Base-by-base conservation (phyloP, 2,113 vertebrate genomes). In the Megaptera novaeangliae region DNA sequence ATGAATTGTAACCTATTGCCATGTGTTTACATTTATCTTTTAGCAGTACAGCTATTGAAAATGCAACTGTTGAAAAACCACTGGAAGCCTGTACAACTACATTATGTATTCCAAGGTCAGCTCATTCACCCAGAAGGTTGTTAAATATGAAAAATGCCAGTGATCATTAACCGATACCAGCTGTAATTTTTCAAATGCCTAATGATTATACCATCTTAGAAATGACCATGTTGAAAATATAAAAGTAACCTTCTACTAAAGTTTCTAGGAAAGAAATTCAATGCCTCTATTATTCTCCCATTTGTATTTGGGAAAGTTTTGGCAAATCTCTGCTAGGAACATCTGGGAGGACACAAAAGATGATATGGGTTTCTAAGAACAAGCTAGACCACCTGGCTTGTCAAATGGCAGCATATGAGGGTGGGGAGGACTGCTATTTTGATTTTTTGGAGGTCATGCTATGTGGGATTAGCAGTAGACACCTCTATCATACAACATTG, bases 261-360 rank as follows among this genome's bases (percentile, higher is more conserved):
- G 1, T 82, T 57, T 86, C 66, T 90, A 75, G 34, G 71, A 80
- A 92, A 68, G 12, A 80, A 92, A 11, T 94, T 46, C 84, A 92
- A 83, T 72, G 8, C 29, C 11, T 89, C 92, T 84, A 11, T 66
- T 59, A 61, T 74, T 71, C 52, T 93, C 7, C 57, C 46, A 66
- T 95, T 95, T 52, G 49, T 31, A 86, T 88, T 78, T 52, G 78
- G 44, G 21, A 27, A 89, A 91, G 20, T 69, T 61, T 90, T 83
- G 88, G 81, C 66, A 97, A 85, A 88, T 80, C 66, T 81, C 71
- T 77, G 8, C 34, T 69, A 82, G n/a, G 39, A 96, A 92, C 69
- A 90, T 92, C 87, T 94, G 84, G 66, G 72, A 81, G 55, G 25
- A 96, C 84, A 92, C 34, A 93, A 84, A 84, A 85, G 66, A 93